Base-by-base conservation (phyloP, 2,797 vertebrate genomes). In the Coluber constrictor region DNA sequence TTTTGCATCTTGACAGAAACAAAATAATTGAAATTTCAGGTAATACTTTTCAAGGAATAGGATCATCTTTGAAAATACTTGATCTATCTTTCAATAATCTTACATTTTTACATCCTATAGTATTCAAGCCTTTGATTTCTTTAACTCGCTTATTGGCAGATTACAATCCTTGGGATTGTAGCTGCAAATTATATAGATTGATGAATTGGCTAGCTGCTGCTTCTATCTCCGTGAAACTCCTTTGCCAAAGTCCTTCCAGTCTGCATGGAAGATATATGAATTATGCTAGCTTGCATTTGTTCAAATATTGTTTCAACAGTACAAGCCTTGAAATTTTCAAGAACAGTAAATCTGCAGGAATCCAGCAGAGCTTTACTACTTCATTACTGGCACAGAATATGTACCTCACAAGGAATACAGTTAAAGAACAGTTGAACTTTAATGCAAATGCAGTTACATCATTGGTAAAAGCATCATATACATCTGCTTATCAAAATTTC, bases 21-120 rank as follows among this genome's bases (percentile, higher is more conserved):
- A 96, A 94, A 96, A 97, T 98, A 97, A 92, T 94, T 12, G 95
- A 66, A 86, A 97, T 97, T 96, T 96, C 92, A 8, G 32, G 95
- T 90, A 90, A 94, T 95, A 96, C 96, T 23, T 98, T 98, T 97
- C 96, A 97, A 96, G 97, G 96, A 94, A 96, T 97, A 93, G 96
- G 97, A 32, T 55, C 88, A 16, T 97, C 97, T 90, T 96, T 98
- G 95, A 97, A 98, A 96, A 95, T 98, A 37, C 96, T 98, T 90
- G 97, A 96, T 96, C 95, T 98, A 93, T 97, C 97, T 27, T 98
- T 97, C 96, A 98, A 98, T 97, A 98, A 98, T 94, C 96, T 98
- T 95, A 97, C 97, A 93, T 97, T 97, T 70, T 96, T 98, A 89
- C 96, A 96, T 3, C 97, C 97, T 95, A 96, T 95, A 93, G 97